phyloP scores from a whole-genome alignment of 2,797 vertebrate genomes.

The Pogonophryne albipinna region DNA sequence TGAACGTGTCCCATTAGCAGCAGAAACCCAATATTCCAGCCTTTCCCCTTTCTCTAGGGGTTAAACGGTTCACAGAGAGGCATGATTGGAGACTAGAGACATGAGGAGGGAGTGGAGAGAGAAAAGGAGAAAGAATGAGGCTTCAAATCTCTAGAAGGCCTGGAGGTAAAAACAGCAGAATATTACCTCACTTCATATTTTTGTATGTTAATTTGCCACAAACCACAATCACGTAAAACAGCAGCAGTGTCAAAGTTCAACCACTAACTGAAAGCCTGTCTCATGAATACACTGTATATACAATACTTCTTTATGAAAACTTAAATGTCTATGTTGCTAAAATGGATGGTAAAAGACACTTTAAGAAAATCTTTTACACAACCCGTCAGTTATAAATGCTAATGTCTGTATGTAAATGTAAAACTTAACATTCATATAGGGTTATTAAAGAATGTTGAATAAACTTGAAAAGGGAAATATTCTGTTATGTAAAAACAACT shows the following conservation, averaged over 20 bases:
- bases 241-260: not conserved
- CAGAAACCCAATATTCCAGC: conserved; percentile 68
- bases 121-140: conserved; percentile 13
- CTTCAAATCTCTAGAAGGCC: conserved; percentile 18
- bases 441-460: conserved; percentile 7
- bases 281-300: conserved; percentile 1
- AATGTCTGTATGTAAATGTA: conserved; percentile 5
- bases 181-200: conserved; percentile 7
- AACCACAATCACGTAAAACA: conserved; percentile 24
- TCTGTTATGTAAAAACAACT: conserved; percentile 44
- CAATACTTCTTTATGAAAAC: conserved; percentile 1
- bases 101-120: conserved; percentile 27
- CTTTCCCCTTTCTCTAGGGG: conserved; percentile 42
- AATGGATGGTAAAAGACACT: not conserved
- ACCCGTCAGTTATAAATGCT: not conserved
- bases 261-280: not conserved
- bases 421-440: not conserved
- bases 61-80: conserved; percentile 62
- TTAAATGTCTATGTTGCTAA: not conserved
- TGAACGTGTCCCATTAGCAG: conserved; percentile 65
- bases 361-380: not conserved
- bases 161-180: conserved; percentile 25
- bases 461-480: conserved; percentile 31
- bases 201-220: conserved; percentile 24
- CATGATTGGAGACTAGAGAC: conserved; percentile 55